Evolutionary conservation across 2,797 vertebrate genomes (phyloP).

Genomic region (Lacerta bilineata): DNA sequence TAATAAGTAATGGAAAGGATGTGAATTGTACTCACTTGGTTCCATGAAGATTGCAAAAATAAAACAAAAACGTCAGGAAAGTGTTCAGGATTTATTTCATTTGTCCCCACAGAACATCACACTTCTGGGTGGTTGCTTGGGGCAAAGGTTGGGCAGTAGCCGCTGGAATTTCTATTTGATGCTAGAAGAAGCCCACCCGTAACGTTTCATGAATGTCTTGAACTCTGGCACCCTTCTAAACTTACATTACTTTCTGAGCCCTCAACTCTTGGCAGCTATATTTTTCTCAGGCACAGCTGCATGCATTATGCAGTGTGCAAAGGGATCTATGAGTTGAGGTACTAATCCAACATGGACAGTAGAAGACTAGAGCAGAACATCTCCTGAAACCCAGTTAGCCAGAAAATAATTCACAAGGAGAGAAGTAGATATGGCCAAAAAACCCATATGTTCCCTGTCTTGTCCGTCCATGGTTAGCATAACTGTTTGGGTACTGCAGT

Average conservation of each 20-base stretch:
- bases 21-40: slow-evolving; percentile 37
- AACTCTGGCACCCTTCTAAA: background rate
- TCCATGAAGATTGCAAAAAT: slow-evolving; percentile 39
- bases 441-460: no score
- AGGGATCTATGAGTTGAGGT: no score
- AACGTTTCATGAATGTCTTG: background rate
- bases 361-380: background rate
- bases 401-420: background rate
- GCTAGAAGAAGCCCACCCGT: background rate
- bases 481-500: no score
- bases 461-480: background rate
- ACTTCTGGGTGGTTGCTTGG: background rate
- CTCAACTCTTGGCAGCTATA: background rate
- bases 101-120: no score
- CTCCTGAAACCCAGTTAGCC: background rate
- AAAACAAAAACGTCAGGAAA: background rate
- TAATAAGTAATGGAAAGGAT: slow-evolving; percentile 57
- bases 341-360: background rate
- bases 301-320: background rate
- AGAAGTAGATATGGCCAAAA: no score
- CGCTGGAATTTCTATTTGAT: background rate
- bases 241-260: background rate
- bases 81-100: background rate
- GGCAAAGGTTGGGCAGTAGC: background rate
- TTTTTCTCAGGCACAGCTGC: background rate